Percentiles rank a stretch among this genome's conserved stretches.
Evolutionary conservation across 2,113 vertebrate genomes (phyloP).

Genomic region (Antigone vipio): DNA sequence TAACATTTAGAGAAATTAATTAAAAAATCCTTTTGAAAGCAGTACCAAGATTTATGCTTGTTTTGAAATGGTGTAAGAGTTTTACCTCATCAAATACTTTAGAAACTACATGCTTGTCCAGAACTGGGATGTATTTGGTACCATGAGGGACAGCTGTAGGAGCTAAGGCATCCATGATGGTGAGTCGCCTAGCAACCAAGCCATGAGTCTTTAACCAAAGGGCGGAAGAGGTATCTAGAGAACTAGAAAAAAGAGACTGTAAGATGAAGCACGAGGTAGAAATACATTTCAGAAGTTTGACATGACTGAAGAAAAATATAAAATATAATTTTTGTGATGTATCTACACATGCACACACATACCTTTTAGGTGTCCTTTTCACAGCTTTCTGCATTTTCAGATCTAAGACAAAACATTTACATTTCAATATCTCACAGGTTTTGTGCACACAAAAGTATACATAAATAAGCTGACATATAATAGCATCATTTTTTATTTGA

Average conservation of each 20-base stretch:
- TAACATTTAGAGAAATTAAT: neutral
- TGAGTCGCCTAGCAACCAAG: constrained; percentile 75
- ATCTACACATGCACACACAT: neutral
- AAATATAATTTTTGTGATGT: neutral
- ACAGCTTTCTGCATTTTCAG: neutral
- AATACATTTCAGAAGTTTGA: neutral
- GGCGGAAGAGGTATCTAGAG: constrained; percentile 61
- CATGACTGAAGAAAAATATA: neutral
- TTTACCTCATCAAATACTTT: constrained; percentile 83
- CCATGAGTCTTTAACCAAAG: constrained; percentile 78
- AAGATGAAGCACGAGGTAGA: neutral
- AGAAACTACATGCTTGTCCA: constrained; percentile 78
- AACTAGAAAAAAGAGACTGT: constrained; percentile 53
- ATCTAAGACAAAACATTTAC: constrained; percentile 55
- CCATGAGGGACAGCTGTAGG: constrained; percentile 55
- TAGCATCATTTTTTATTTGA: neutral
- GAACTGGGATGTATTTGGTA: constrained; percentile 71
- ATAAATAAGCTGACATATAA: neutral
- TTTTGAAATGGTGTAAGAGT: neutral
- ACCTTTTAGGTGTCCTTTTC: constrained; percentile 48
- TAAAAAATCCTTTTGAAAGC: neutral
- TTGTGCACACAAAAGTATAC: neutral
- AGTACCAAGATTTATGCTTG: neutral
- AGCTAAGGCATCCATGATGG: constrained; percentile 77
- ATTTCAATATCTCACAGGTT: neutral